Percentiles rank a stretch among this genome's conserved stretches.
phyloP scores from a whole-genome alignment of 2,797 vertebrate species.

The Dicrostonyx torquatus region DNA sequence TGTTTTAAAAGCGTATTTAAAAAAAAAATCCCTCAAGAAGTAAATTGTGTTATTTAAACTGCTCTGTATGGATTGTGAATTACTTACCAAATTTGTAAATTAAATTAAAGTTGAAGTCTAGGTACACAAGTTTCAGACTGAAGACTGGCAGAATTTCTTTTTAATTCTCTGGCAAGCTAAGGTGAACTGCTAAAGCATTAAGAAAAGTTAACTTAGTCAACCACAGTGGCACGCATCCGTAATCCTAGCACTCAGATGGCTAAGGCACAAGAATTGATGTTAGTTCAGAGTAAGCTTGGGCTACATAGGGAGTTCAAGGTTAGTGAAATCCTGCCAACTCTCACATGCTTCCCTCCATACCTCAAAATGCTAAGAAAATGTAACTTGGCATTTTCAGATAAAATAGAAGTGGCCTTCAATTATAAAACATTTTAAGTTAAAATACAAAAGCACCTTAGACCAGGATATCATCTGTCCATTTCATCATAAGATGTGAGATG shows the following conservation, averaged over 20 bases:
- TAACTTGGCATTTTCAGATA: constrained; percentile 21
- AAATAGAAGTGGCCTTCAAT: neutral
- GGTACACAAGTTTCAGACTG: constrained; percentile 6
- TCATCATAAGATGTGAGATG: neutral
- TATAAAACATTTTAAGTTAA: constrained; percentile 6
- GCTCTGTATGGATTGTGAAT: neutral
- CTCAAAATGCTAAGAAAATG: no score
- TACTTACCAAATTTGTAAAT: constrained; percentile 38
- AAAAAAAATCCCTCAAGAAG: constrained; percentile 3
- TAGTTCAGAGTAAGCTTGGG: neutral
- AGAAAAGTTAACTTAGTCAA: constrained; percentile 9
- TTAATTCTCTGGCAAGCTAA: neutral
- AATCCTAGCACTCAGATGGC: neutral
- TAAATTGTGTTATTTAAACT: constrained; percentile 28
- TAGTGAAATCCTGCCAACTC: neutral
- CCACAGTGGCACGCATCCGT: neutral
- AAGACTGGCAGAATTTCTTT: neutral
- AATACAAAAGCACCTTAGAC: neutral
- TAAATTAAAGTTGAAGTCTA: neutral
- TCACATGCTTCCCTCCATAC: no score
- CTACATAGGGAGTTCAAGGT: neutral
- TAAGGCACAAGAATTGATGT: neutral
- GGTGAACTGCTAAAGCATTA: neutral
- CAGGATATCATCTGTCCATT: neutral
- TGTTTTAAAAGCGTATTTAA: constrained; percentile 48